Percentiles rank a stretch among this genome's conserved stretches.
Evolutionary conservation across 1,140 invertebrate species (phyloP).

Genomic region (Nephila pilipes): DNA sequence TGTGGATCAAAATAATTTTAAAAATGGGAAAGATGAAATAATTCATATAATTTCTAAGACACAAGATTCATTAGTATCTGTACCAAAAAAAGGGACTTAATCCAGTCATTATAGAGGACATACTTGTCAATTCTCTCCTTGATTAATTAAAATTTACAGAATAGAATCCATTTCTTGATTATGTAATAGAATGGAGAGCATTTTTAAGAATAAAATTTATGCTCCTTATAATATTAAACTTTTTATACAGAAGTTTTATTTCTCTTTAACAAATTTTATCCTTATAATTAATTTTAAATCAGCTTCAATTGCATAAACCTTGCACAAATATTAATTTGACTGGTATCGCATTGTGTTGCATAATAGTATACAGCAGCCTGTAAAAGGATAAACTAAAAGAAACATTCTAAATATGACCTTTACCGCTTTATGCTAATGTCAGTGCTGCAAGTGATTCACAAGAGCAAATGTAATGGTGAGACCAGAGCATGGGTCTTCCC

Average conservation of each 20-base stretch:
- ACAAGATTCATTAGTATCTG: background rate
- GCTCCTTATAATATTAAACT: background rate
- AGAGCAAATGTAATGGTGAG: slow-evolving; percentile 75
- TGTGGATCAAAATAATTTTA: slow-evolving; percentile 38
- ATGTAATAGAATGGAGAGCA: background rate
- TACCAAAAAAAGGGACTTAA: background rate
- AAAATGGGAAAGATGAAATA: background rate
- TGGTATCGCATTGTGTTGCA: slow-evolving; percentile 2
- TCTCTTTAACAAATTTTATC: background rate
- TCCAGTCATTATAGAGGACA: background rate
- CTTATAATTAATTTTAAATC: background rate
- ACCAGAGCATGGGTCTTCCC: slow-evolving; percentile 76
- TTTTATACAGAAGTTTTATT: background rate
- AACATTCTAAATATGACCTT: slow-evolving; percentile 77
- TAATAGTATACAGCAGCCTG: slow-evolving; percentile 58
- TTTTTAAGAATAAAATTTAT: background rate
- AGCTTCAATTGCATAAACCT: background rate
- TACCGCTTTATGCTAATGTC: slow-evolving; percentile 78
- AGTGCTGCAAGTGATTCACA: slow-evolving; percentile 74
- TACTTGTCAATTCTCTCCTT: background rate
- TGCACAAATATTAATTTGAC: background rate
- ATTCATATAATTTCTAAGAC: background rate
- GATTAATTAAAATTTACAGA: background rate
- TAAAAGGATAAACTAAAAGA: slow-evolving; percentile 74
- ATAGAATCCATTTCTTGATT: background rate